These are phyloP conservation scores for Agonopterix heracliana DNA, from an alignment of 2,888 invertebrate genomes.

Conservation along the genomic window DNA sequence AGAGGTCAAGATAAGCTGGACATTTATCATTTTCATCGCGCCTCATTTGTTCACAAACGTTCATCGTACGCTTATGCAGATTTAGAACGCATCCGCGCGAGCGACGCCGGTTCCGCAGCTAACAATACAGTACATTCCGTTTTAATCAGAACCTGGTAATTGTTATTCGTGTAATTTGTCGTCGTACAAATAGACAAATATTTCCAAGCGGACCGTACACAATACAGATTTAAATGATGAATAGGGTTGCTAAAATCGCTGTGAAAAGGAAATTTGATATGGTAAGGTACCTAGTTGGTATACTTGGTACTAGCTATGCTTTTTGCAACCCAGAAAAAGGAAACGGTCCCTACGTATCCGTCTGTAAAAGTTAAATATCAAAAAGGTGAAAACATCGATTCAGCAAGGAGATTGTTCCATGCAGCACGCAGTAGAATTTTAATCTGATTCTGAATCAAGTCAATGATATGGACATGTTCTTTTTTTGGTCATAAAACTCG, in stretches of 20 bases:
- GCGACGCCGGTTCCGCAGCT: neutral
- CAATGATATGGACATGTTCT: too few relatives aligned
- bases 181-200: slow-evolving; percentile 2
- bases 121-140: neutral
- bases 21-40: neutral
- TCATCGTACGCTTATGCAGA: slow-evolving; percentile 10
- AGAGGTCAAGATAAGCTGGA: slow-evolving; percentile 2
- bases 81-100: slow-evolving; percentile 3
- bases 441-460: too few relatives aligned
- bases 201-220: neutral
- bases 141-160: neutral
- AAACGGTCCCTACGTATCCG: too few relatives aligned
- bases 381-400: too few relatives aligned
- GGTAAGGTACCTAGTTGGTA: too few relatives aligned
- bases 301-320: too few relatives aligned
- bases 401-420: too few relatives aligned
- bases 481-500: too few relatives aligned
- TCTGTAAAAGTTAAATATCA: too few relatives aligned
- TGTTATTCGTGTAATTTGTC: neutral
- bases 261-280: too few relatives aligned
- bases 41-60: slow-evolving; percentile 12
- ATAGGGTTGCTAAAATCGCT: neutral
- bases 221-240: neutral
- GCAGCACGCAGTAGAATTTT: too few relatives aligned
- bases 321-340: too few relatives aligned